A percentile compares a stretch with the other conserved stretches of the same genome.
Conservation (phyloP, 2,113 vertebrate species). For the Pavo muticus region DNA sequence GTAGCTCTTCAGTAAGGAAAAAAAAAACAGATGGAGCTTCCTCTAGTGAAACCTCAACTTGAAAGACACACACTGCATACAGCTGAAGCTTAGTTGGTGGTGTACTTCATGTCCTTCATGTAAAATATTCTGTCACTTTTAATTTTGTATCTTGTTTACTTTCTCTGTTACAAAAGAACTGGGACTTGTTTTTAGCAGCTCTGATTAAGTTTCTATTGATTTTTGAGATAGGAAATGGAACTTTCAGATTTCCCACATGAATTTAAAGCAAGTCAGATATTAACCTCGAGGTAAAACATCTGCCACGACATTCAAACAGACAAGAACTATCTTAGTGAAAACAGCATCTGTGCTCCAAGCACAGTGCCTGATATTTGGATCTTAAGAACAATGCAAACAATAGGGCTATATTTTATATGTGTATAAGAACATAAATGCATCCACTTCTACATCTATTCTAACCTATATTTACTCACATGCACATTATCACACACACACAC, state of each 20-base stretch:
- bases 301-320: constrained; percentile 61
- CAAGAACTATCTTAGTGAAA: constrained; percentile 60
- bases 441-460: neutral
- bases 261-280: constrained; percentile 80
- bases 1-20: constrained; percentile 26
- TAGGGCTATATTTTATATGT: neutral
- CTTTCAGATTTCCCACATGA: constrained; percentile 81
- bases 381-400: neutral
- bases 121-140: constrained; percentile 80
- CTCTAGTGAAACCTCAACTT: constrained; percentile 50
- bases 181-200: constrained; percentile 79
- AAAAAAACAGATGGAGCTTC: constrained; percentile 67
- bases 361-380: constrained; percentile 39
- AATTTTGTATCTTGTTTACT: constrained; percentile 80
- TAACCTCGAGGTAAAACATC: constrained; percentile 78
- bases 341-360: constrained; percentile 65
- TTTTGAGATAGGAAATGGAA: constrained; percentile 79
- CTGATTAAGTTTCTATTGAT: constrained; percentile 84
- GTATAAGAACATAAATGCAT: neutral
- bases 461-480: neutral
- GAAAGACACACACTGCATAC: constrained; percentile 36
- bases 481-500: neutral
- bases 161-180: constrained; percentile 75
- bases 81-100: constrained; percentile 54
- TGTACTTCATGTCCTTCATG: constrained; percentile 67